Conservation (phyloP, 2,113 vertebrate species). For the Trochalopteron elliotii region DNA sequence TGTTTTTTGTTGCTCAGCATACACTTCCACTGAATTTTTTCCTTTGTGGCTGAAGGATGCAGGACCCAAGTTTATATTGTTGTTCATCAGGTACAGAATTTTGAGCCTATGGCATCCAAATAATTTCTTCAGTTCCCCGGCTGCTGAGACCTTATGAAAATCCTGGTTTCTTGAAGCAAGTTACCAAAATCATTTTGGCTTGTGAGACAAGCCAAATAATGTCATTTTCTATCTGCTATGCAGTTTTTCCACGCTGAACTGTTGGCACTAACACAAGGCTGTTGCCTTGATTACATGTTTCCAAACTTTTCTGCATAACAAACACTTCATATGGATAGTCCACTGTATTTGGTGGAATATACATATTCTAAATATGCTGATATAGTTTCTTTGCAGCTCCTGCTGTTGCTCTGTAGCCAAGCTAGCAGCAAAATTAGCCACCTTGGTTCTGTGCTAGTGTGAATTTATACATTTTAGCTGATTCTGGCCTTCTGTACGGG, state of each 20-base stretch:
- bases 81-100: background rate
- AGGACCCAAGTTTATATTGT: background rate
- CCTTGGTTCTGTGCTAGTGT: background rate
- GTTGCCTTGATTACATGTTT: background rate
- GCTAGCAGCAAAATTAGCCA: background rate
- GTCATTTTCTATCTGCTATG: background rate
- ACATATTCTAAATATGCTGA: background rate
- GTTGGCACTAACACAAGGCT: background rate
- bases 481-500: background rate
- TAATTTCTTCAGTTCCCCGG: background rate
- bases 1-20: background rate
- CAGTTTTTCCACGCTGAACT: background rate
- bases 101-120: background rate
- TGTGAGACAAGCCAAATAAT: background rate
- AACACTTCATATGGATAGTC: background rate
- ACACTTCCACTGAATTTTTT: background rate
- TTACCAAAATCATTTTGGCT: background rate
- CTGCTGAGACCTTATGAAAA: background rate
- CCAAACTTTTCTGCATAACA: background rate
- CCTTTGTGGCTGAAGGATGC: background rate
- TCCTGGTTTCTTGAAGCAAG: background rate
- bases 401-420: background rate
- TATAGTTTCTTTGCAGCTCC: background rate
- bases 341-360: background rate
- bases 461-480: background rate